These are phyloP conservation scores for Dicrurus megarhynchus DNA, from an alignment of 2,113 vertebrate genomes.

Conservation along the genomic window DNA sequence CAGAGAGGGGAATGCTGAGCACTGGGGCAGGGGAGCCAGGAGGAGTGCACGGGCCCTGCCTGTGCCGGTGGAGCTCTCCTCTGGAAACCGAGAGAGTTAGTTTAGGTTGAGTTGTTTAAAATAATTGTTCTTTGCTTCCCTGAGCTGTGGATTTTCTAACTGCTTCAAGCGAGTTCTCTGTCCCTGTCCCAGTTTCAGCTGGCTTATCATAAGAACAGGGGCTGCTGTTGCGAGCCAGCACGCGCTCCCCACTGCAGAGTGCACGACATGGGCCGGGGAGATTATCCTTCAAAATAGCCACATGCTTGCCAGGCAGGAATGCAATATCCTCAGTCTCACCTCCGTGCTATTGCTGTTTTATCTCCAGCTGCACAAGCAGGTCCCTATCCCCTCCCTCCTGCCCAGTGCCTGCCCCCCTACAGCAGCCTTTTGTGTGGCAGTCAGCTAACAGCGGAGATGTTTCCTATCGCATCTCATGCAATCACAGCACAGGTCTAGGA, in stretches of 20 bases:
- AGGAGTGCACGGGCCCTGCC: rapidly evolving
- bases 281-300: slow-evolving; percentile 11
- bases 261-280: not conserved
- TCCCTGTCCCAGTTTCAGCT: slow-evolving; percentile 31
- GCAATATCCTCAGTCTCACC: not conserved
- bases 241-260: not conserved
- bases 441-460: not conserved
- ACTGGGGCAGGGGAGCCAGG: not conserved
- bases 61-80: not conserved
- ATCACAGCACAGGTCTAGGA: not conserved
- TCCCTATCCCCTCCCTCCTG: not conserved
- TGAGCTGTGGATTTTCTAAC: slow-evolving; percentile 17
- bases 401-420: not conserved
- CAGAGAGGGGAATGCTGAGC: not conserved
- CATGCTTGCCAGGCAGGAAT: not conserved
- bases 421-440: slow-evolving; percentile 20
- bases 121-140: slow-evolving; percentile 37
- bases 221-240: not conserved
- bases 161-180: not conserved
- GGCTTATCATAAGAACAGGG: slow-evolving; percentile 16
- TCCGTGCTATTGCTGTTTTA: not conserved
- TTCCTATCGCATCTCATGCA: slow-evolving; percentile 6
- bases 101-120: slow-evolving; percentile 52
- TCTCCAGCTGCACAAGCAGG: slow-evolving; percentile 15
- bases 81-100: not conserved